Conservation (phyloP, 2,888 invertebrate genomes). For the Clivina fossor region DNA sequence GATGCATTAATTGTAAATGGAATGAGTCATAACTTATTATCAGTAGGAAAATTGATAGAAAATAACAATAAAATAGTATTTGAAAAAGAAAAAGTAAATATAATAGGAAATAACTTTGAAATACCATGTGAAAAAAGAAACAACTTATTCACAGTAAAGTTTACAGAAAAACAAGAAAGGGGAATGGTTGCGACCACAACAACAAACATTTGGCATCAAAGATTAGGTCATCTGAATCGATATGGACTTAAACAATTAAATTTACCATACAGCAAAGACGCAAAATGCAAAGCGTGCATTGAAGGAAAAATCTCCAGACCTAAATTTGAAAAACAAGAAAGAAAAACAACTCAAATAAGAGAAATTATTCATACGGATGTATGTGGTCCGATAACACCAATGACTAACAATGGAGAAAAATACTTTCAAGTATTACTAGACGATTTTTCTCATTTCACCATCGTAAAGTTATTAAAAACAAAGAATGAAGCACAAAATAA, state of each 20-base stretch:
- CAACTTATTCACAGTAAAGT: neutral
- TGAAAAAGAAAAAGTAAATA: constrained; percentile 2
- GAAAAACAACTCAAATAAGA: constrained; percentile 13
- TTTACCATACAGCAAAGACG: constrained; percentile 1
- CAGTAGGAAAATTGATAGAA: neutral
- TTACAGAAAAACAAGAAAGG: constrained; percentile 1
- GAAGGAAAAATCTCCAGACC: constrained; percentile 21
- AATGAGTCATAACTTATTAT: constrained; percentile 1
- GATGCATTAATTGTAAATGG: too few relatives aligned
- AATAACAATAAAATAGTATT: constrained; percentile 5
- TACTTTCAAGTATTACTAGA: constrained; percentile 18
- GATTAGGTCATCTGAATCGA: too few relatives aligned
- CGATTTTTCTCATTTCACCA: constrained; percentile 30
- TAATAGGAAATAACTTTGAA: constrained; percentile 1
- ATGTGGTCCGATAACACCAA: constrained; percentile 26
- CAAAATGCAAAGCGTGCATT: constrained; percentile 22
- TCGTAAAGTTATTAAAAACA: constrained; percentile 27
- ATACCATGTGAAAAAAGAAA: neutral
- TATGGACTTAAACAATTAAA: too few relatives aligned
- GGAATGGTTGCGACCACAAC: neutral
- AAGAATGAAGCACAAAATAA: constrained; percentile 28
- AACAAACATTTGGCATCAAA: constrained; percentile 1
- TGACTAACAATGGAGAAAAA: constrained; percentile 4
- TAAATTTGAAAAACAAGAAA: constrained; percentile 9
- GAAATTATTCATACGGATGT: constrained; percentile 30